Evolutionary conservation across 1,140 invertebrate species (phyloP), one percentile per base, ranked within the genome.

Genomic region (Diplogasteroides magnus): DNA sequence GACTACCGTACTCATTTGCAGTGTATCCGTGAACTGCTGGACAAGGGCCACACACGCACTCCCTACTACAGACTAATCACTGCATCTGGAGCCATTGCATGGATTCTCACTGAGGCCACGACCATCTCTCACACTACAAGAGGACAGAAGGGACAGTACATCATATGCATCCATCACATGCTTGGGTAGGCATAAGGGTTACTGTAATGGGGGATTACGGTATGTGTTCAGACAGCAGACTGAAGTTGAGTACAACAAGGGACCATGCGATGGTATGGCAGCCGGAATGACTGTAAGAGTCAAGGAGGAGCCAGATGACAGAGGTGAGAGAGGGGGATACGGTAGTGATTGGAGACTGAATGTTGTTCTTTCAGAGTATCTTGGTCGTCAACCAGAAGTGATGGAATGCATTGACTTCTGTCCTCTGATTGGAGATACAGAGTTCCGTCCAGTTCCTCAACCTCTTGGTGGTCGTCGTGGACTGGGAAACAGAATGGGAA

Each of bases 81-180:
- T 26, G 72, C 76, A 1, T 76, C 72, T 37, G 60, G 68, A 27
- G 68, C 73, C 0, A 64, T 79, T 1, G 73, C 73, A 0, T 79
- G 78, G 78, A 64, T 77, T 37, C 71, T 77, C 63, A 79, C 78
- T 11, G 78, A 80, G 56, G 78, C 78, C 25, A 77, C 73, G 0
- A 79, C 78, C 2, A 70, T 80, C 48, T 74, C 69, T 59, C 78
- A 79, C 67, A 79, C 78, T 13, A 71, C 77, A 13, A 69, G 72
- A 31, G 78, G 78, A 29, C 76, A 78, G 61, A 78, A 74, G 55
- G 78, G 77, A 48, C 78, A 79, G 68, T 79, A 79, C 68, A 72
- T 79, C 23, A 74, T 79, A n/a, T 78, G 78, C 68, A 70, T 78
- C n/a, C 78, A 79, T 62, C 58, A 69, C 29, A 48, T 75, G 2